Base-by-base conservation (phyloP, 1,140 invertebrate species). In the Mya arenaria region DNA sequence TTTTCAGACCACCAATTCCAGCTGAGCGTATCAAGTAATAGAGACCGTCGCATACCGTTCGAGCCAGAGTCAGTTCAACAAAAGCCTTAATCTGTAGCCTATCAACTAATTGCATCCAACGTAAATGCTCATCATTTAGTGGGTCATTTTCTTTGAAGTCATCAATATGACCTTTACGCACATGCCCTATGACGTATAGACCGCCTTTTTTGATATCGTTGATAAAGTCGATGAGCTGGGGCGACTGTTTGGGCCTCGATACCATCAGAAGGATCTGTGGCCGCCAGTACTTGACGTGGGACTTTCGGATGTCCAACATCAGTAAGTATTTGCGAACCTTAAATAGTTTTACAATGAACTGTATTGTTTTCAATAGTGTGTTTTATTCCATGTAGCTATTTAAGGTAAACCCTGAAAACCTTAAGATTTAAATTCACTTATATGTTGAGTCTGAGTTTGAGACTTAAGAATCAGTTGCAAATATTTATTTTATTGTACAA, bases 131-230 rank as follows among this genome's bases (percentile, higher is more conserved):
- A 13, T 96, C 95, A 2, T 85, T 28, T 48, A 90, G 63, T 23
- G 90, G 90, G 65, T 92, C 91, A 6, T 66, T 73, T 0, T 66
- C 58, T 19, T 28, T n/a, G 60, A 63, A 81, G 0, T 89, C 79
- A 25, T 91, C 88, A 10, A 94, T 80, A 6, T 84, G 69, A 13
- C 93, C 93, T 32, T 94, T 94, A 90, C 97, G 95, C 0, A 99
- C 97, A 90, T 99, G 97, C 0, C 98, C 98, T 83, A 99, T 94
- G 15, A 99, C 97, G 87, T 98, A 99, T 0, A 99, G 93, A 19
- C 99, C 99, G n/a, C n/a, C 97, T 93, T 99, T 99, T 91, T 99
- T 99, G 86, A 99, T 94, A 91, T 99, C 98, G 92, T 99, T 99
- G 1, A 99, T 97, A 94, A 99, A 99, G 93, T 98, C 96, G 55